Base-by-base conservation (phyloP, 2,113 vertebrate species). In the Gila orcuttii region DNA sequence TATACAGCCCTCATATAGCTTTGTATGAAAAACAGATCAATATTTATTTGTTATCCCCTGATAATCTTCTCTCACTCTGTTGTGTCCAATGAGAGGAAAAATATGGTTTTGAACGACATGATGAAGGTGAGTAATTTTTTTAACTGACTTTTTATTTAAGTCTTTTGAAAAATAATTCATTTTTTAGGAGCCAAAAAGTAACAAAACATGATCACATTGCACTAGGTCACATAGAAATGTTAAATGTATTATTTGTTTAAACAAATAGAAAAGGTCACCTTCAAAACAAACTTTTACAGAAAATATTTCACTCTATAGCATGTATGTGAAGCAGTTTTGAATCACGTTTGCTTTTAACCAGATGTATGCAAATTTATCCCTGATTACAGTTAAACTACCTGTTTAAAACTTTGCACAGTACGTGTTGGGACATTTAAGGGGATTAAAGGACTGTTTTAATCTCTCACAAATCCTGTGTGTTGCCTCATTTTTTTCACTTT, bases 341-440 rank as follows among this genome's bases (percentile, higher is more conserved):
- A 68, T 23, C 31, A 11, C 45, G 42, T 60, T 84, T 42, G 55
- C 45, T 55, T 84, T 12, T 52, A 45, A n/a, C 39, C 19, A 84
- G 69, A 6, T 64, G 50, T 59, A 79, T 28, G 47, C 77, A 84
- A 31, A 79, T 5, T 23, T 13, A 13, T 55, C n/a, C 36, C 23
- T 45, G 52, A 31, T 64, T 52, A 64, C 11, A 74, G 68, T 60
- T 25, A 66, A 78, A 52, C 45, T 42, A 23, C 23, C n/a, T 73
- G 52, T 73, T 66, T 55, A 42, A 71, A 86, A 76, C 64, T 79
- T 79, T 79, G 77, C 77, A 79, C 77, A 42, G 11, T 59, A 60
- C 33, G 0, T 42, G 33, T 60, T 82, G 39, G 3, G 19, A 50
- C 19, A 52, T 52, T 36, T 68, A 2, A 50, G 64, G 19, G 31